A percentile compares a stretch with the other conserved stretches of the same genome.
Conservation (phyloP, 2,888 invertebrate genomes). For the Thelaira solivaga region DNA sequence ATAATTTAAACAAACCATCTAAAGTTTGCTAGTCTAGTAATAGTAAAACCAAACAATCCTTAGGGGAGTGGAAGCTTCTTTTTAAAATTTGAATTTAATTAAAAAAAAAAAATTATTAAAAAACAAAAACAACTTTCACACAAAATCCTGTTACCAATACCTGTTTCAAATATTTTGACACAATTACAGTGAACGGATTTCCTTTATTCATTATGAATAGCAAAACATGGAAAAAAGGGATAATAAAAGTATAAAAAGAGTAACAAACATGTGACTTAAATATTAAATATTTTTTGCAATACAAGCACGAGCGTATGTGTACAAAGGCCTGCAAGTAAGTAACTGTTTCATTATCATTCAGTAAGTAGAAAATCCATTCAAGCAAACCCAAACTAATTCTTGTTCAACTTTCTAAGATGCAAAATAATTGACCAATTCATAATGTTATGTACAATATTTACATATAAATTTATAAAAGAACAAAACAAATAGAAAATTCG, state of each 20-base stretch:
- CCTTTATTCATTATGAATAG: neutral
- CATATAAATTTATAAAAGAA: slow-evolving; percentile 29
- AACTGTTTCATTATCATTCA: slow-evolving; percentile 18
- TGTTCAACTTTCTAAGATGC: slow-evolving; percentile 40
- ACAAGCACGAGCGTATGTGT: slow-evolving; percentile 11
- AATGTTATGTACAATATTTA: slow-evolving; percentile 47
- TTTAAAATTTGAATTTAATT: too few relatives aligned
- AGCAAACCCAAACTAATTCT: neutral
- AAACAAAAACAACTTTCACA: neutral
- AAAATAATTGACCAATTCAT: slow-evolving; percentile 56
- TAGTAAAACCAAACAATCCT: too few relatives aligned
- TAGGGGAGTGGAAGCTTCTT: too few relatives aligned
- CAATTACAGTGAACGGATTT: neutral
- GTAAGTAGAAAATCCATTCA: slow-evolving; percentile 4
- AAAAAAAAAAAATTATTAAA: neutral
- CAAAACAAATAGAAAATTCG: slow-evolving; percentile 11
- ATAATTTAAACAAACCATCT: too few relatives aligned
- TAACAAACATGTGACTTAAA: slow-evolving; percentile 58
- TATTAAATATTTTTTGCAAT: slow-evolving; percentile 23
- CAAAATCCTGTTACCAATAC: neutral
- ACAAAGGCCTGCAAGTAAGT: too few relatives aligned
- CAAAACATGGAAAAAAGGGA: neutral
- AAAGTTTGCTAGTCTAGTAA: too few relatives aligned
- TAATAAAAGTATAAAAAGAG: too few relatives aligned
- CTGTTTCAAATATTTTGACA: neutral